Evolutionary conservation across 1,140 invertebrate genomes (phyloP).

Genomic region (Hyposmocoma kahamanoa): DNA sequence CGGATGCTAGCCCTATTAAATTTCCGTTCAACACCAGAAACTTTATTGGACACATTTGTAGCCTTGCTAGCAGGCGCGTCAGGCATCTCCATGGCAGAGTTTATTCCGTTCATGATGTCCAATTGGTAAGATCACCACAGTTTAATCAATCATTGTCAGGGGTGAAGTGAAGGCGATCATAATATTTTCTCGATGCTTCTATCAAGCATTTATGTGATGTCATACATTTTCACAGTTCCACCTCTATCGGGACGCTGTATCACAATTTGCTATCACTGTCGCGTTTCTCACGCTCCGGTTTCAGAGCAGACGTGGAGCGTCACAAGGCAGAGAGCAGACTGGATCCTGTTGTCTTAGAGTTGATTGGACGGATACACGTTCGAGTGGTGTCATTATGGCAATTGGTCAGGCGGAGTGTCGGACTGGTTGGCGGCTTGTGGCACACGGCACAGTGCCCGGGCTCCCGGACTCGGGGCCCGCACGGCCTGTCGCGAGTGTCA

Average conservation of each 20-base stretch:
- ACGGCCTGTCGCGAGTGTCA: constrained; percentile 44
- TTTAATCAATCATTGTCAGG: no score
- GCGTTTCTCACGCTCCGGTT: neutral
- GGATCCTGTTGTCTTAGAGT: constrained; percentile 57
- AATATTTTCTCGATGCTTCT: no score
- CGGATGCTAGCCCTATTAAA: constrained; percentile 36
- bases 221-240: constrained; percentile 18
- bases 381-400: constrained; percentile 63
- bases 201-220: neutral
- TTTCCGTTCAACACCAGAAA: constrained; percentile 32
- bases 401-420: constrained; percentile 47
- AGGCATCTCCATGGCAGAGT: constrained; percentile 39
- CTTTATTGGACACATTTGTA: no score
- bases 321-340: constrained; percentile 33
- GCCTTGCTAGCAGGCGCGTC: no score
- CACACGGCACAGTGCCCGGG: constrained; percentile 34
- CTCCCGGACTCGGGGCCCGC: constrained; percentile 35
- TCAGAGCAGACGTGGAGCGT: constrained; percentile 2
- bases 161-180: no score
- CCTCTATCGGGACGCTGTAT: constrained; percentile 4
- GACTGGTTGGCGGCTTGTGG: neutral
- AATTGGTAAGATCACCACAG: no score
- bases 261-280: neutral
- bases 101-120: constrained; percentile 58
- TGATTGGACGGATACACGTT: constrained; percentile 63